Conservation (phyloP, 2,113 vertebrate genomes). For the Pterocles burchelli region DNA sequence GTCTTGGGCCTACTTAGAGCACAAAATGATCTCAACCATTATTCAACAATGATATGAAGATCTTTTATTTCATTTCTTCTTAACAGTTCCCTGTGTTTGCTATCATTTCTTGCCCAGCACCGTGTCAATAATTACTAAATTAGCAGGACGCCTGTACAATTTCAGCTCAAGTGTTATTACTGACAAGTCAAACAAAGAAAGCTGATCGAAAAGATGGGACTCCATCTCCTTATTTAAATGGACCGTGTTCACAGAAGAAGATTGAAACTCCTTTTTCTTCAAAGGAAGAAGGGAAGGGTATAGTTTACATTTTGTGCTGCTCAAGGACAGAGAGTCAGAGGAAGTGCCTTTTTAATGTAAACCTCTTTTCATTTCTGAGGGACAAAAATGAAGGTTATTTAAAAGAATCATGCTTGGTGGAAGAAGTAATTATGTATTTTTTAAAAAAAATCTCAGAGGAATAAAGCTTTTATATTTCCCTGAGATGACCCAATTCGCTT, state of each 20-base stretch:
- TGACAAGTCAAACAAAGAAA: conserved; percentile 90
- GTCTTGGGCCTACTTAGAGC: conserved; percentile 75
- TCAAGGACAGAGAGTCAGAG: conserved; percentile 80
- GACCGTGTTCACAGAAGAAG: conserved; percentile 75
- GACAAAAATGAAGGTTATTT: conserved; percentile 81
- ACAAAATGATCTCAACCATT: conserved; percentile 79
- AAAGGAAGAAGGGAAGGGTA: conserved; percentile 74
- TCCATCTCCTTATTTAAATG: conserved; percentile 93
- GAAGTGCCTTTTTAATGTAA: conserved; percentile 80
- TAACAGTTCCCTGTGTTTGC: conserved; percentile 87
- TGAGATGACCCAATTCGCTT: conserved; percentile 72
- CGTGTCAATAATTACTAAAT: conserved; percentile 96
- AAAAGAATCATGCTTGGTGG: conserved; percentile 76
- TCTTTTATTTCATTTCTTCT: conserved; percentile 83
- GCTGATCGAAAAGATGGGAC: conserved; percentile 82
- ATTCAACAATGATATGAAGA: conserved; percentile 81
- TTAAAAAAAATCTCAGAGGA: conserved; percentile 65
- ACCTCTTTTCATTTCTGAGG: conserved; percentile 80
- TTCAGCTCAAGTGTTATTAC: conserved; percentile 87
- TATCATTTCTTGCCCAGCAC: conserved; percentile 85
- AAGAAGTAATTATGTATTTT: conserved; percentile 81
- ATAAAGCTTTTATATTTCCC: conserved; percentile 74
- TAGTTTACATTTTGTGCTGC: conserved; percentile 78
- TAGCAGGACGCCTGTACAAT: conserved; percentile 87
- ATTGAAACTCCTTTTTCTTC: conserved; percentile 78